These are phyloP conservation scores for Pavo muticus DNA, from an alignment of 2,113 vertebrate species.

Conservation along the genomic window DNA sequence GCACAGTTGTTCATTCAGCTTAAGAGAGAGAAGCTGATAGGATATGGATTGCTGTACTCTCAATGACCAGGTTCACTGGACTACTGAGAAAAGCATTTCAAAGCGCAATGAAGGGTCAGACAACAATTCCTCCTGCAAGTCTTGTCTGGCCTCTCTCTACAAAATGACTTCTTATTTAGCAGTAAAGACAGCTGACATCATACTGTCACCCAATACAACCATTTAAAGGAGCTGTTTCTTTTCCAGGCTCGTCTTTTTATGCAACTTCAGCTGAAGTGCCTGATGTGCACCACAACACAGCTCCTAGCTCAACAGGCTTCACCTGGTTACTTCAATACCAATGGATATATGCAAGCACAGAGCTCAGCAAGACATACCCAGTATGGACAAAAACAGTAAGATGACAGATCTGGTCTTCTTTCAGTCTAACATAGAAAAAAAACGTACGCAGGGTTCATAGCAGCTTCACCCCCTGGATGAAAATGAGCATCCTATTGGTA, in stretches of 20 bases:
- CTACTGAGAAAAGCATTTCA: background rate
- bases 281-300: background rate
- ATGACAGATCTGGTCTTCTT: background rate
- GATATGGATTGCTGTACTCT: background rate
- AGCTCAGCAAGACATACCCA: background rate
- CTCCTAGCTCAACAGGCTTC: background rate
- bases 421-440: background rate
- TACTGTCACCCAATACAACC: background rate
- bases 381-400: background rate
- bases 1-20: background rate
- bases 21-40: background rate
- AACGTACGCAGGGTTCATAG: background rate
- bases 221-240: background rate
- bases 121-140: background rate
- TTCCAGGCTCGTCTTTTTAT: background rate
- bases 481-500: rapidly evolving
- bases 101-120: background rate
- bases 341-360: background rate
- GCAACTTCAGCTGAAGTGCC: background rate
- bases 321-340: background rate
- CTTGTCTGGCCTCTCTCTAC: background rate
- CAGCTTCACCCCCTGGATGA: background rate
- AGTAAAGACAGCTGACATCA: background rate
- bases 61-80: background rate
- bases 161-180: background rate